Percentiles rank a stretch among this genome's conserved stretches.
These are phyloP conservation scores for Oligia fasciuncula DNA, from an alignment of 2,888 invertebrate species.

Conservation along the genomic window DNA sequence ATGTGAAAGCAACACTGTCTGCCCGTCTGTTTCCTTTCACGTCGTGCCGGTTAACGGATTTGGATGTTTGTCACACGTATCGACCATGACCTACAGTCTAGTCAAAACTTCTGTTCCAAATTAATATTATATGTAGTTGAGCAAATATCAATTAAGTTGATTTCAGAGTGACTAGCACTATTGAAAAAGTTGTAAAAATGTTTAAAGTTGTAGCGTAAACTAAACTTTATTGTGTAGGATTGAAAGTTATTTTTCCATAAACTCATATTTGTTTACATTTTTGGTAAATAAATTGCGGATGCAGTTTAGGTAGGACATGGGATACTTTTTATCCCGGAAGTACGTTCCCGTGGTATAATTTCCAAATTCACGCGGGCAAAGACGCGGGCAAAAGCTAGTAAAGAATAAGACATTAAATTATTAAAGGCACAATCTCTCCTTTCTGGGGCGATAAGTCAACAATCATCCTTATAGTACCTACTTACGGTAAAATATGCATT, in stretches of 20 bases:
- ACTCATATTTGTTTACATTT: no score
- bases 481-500: constrained; percentile 11
- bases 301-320: not conserved
- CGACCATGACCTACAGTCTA: not conserved
- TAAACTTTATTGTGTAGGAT: no score
- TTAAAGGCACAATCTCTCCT: not conserved
- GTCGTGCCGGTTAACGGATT: not conserved
- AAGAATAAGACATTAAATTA: not conserved
- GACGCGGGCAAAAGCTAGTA: no score
- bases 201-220: no score
- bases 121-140: no score
- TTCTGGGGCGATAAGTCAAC: not conserved
- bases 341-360: not conserved
- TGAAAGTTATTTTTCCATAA: no score
- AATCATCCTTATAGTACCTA: not conserved
- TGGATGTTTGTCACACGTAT: not conserved
- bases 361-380: not conserved
- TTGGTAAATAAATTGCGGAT: no score
- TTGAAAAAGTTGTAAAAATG: no score
- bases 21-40: not conserved
- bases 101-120: no score
- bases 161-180: no score
- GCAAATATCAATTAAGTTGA: no score
- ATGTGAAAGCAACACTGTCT: not conserved
- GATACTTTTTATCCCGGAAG: not conserved